Evolutionary conservation across 2,797 vertebrate species (phyloP).

Genomic region (Myoxocephalus aenaeus): DNA sequence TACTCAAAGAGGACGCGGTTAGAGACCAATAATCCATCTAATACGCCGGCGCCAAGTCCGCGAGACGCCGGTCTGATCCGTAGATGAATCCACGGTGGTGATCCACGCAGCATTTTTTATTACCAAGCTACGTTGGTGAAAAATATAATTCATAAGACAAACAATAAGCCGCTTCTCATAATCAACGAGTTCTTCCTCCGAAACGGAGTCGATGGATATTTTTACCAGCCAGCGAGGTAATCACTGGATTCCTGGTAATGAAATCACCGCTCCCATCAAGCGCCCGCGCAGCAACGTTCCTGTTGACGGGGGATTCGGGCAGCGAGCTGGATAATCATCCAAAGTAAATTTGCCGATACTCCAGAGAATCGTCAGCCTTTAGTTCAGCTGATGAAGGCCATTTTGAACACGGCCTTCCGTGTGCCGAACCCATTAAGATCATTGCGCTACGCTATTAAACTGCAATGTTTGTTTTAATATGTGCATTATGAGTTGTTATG

Average conservation of each 20-base stretch:
- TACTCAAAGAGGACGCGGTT: too few species aligned
- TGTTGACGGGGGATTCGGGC: constrained; percentile 33
- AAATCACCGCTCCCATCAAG: constrained; percentile 41
- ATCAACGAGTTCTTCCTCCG: too few species aligned
- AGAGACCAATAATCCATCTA: too few species aligned
- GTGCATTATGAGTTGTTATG: too few species aligned
- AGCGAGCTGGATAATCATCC: constrained; percentile 46
- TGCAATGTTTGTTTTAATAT: neutral
- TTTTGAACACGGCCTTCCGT: neutral
- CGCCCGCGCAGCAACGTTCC: constrained; percentile 15
- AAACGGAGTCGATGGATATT: neutral
- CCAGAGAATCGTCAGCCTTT: constrained; percentile 4
- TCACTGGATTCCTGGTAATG: constrained; percentile 28
- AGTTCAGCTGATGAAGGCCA: constrained; percentile 1
- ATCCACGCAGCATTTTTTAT: neutral
- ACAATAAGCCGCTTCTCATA: neutral
- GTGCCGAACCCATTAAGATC: constrained; percentile 3
- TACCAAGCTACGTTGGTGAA: neutral
- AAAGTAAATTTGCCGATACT: constrained; percentile 22
- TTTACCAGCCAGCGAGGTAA: constrained; percentile 10
- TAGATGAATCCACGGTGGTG: neutral
- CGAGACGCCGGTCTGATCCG: neutral
- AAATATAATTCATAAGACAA: neutral
- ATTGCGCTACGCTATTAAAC: neutral
- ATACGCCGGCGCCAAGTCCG: too few species aligned